Conservation (phyloP, 2,113 vertebrate species). For the Sylvietta virens region DNA sequence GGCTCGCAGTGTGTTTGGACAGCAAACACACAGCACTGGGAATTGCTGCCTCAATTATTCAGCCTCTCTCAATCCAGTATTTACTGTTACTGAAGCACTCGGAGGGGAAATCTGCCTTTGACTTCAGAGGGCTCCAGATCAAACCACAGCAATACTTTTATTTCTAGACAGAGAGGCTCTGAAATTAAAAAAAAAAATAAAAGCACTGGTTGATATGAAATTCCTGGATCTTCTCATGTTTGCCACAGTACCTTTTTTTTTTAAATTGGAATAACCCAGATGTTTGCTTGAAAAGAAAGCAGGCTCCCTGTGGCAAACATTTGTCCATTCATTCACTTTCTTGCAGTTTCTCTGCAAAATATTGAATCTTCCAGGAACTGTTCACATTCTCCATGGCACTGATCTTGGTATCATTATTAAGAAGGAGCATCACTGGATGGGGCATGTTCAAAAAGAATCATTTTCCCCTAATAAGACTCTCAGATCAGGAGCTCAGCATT, state of each 20-base stretch:
- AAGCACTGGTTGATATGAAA: background rate
- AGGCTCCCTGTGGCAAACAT: background rate
- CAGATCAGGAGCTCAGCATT: background rate
- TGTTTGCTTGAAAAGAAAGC: background rate
- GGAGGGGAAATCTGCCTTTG: background rate
- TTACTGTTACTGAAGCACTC: background rate
- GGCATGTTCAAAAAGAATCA: background rate
- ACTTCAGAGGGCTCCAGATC: background rate
- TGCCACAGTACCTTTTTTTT: background rate
- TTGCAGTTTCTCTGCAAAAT: background rate
- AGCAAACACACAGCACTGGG: background rate
- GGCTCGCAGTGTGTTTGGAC: background rate
- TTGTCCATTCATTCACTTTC: background rate
- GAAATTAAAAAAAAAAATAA: background rate
- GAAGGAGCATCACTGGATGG: background rate
- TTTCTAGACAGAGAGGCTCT: background rate
- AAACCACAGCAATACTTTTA: background rate
- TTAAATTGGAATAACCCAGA: background rate
- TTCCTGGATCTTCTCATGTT: background rate
- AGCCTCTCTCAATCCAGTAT: background rate
- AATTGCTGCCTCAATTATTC: background rate
- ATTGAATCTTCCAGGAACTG: background rate
- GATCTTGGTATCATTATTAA: background rate
- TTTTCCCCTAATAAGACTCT: background rate
- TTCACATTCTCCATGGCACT: background rate